Evolutionary conservation across 2,888 invertebrate species (phyloP), one percentile per base, ranked within the genome.

Genomic region (Teinopalpus imperialis): DNA sequence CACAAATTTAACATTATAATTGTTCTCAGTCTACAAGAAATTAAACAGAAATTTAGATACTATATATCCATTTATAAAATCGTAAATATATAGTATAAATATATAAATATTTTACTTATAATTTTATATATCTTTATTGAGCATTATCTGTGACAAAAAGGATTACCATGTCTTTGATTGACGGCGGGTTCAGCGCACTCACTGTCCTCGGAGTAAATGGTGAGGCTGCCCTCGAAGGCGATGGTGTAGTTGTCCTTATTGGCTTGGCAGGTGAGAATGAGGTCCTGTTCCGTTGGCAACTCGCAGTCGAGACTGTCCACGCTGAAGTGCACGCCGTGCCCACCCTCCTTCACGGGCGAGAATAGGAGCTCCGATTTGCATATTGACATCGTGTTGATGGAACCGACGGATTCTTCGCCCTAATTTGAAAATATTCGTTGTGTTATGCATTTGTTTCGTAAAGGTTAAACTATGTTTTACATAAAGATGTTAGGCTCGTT

Each of bases 191-290:
- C 88, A 55, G 66, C 89, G 79, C 93, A 94, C 82, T 94, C 94
- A 71, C 94, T 94, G 74, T 94, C 95, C 81, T 96, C 96, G 41
- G 95, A 95, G 79, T 94, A 95, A 89, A 94, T 93, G 56, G 94
- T 93, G 61, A 93, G 90, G 65, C 95, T 95, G 68, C 96, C 97
- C 88, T 97, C 97, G 67, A 97, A 97, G 57, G 97, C 97, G 68
- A 97, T 97, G 54, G 97, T 97, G 76, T 97, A 97, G 88, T 97
- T 97, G 81, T 97, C 95, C 89, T 97, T 97, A 79, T 97, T 96
- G 52, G 96, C 94, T 82, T 95, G 95, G 79, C 97, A 97, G 52
- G 97, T 97, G 56, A 97, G 91, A 78, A 97, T 93, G 71, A 97
- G 94, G 68, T 96, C 96, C 66, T 94, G 94, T 73, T 94, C 94